A percentile compares a stretch with the other conserved stretches of the same genome.
Evolutionary conservation across 2,888 invertebrate species (phyloP).

Genomic region (Drosophila niveifrons): DNA sequence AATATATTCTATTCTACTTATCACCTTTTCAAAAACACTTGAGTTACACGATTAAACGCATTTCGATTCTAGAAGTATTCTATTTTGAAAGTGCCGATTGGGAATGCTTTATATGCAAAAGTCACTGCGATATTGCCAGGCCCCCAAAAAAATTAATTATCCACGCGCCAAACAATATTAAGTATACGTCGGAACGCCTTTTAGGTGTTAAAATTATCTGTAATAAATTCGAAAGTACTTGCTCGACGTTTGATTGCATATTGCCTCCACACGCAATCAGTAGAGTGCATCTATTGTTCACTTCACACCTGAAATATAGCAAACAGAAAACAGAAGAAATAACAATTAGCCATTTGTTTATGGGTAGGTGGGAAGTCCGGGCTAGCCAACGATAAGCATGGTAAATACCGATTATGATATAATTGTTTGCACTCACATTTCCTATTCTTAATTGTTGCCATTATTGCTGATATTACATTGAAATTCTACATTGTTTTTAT

Average conservation of each 20-base stretch:
- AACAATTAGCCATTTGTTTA: constrained; percentile 55
- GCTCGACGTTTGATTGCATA: constrained; percentile 13
- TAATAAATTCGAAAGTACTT: constrained; percentile 3
- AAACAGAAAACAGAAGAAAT: constrained; percentile 15
- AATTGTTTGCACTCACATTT: constrained; percentile 56
- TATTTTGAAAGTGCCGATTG: neutral
- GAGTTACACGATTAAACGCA: neutral
- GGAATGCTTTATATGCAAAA: constrained; percentile 9
- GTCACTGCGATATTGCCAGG: constrained; percentile 1
- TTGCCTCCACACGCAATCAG: constrained; percentile 26
- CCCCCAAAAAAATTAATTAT: constrained; percentile 13
- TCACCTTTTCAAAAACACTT: neutral
- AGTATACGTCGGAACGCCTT: constrained; percentile 33
- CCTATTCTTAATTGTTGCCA: constrained; percentile 39
- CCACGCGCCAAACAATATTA: constrained; percentile 6
- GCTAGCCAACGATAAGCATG: constrained; percentile 56
- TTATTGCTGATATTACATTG: constrained; percentile 28
- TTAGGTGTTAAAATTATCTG: constrained; percentile 22
- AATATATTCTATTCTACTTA: constrained; percentile 1
- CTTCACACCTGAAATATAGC: constrained; percentile 45
- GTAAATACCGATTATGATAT: constrained; percentile 60
- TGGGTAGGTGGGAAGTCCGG: constrained; percentile 35
- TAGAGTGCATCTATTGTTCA: constrained; percentile 32
- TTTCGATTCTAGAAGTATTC: neutral
- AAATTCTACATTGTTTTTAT: constrained; percentile 34